Evolutionary conservation across 2,888 invertebrate genomes (phyloP).

Genomic region (Carabus problematicus): DNA sequence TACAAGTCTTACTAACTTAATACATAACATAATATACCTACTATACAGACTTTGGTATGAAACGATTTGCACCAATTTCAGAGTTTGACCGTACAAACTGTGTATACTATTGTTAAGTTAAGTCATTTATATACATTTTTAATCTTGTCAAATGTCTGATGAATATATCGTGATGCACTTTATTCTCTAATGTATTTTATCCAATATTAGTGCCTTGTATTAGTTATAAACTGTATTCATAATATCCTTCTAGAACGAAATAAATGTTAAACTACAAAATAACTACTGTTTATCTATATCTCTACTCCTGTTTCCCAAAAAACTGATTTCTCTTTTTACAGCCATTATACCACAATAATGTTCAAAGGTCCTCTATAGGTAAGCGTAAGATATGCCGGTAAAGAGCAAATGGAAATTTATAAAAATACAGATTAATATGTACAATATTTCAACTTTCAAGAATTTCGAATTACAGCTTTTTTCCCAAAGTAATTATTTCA

Average conservation of each 20-base stretch:
- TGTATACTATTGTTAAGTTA: slow-evolving; percentile 41
- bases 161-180: slow-evolving; percentile 34
- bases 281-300: too few relatives aligned
- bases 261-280: slow-evolving; percentile 23
- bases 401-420: too few relatives aligned
- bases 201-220: slow-evolving; percentile 42
- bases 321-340: too few relatives aligned
- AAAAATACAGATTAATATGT: too few relatives aligned
- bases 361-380: too few relatives aligned
- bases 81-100: slow-evolving; percentile 42
- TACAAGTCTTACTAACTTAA: slow-evolving; percentile 7
- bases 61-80: slow-evolving; percentile 41
- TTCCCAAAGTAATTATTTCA: too few relatives aligned
- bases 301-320: too few relatives aligned
- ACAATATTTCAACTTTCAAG: too few relatives aligned
- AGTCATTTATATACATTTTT: slow-evolving; percentile 42
- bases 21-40: slow-evolving; percentile 7
- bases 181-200: slow-evolving; percentile 40
- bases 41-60: slow-evolving; percentile 25
- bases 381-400: too few relatives aligned
- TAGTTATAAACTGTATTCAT: slow-evolving; percentile 38
- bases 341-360: too few relatives aligned
- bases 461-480: too few relatives aligned
- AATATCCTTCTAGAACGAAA: slow-evolving; percentile 33
- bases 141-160: slow-evolving; percentile 41